Percentiles rank a stretch among this genome's conserved stretches.
phyloP scores from a whole-genome alignment of 2,888 invertebrate species.

The Chaitophorus viminalis region DNA sequence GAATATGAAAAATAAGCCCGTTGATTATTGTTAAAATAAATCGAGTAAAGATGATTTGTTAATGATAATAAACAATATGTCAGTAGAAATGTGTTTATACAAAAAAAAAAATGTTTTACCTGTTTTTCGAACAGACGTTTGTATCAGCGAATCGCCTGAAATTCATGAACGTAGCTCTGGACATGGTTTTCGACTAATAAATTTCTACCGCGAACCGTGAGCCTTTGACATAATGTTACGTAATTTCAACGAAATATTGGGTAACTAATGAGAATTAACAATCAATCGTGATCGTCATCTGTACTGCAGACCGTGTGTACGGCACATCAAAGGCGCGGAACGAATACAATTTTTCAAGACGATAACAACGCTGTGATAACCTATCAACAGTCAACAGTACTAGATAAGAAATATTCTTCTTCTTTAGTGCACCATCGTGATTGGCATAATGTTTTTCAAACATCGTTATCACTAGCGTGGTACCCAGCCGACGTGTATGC shows the following conservation, averaged over 20 bases:
- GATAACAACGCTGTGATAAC: constrained; percentile 4
- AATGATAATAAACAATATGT: neutral
- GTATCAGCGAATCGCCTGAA: neutral
- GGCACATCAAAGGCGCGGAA: neutral
- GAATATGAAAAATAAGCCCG: neutral
- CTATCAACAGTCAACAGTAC: constrained; percentile 12
- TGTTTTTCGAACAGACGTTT: constrained; percentile 28
- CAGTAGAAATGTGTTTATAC: neutral
- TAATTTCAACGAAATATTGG: constrained; percentile 10
- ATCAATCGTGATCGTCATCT: neutral
- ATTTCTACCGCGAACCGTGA: neutral
- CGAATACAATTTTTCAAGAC: neutral
- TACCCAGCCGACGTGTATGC: too few relatives aligned
- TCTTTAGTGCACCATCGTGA: neutral
- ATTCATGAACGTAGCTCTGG: constrained; percentile 23
- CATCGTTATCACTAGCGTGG: neutral
- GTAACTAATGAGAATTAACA: neutral
- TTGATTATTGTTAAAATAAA: neutral
- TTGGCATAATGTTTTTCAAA: too few relatives aligned
- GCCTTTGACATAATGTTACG: constrained; percentile 11
- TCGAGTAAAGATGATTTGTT: neutral
- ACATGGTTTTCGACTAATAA: constrained; percentile 6
- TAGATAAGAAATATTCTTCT: neutral
- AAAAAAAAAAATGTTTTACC: constrained; percentile 62
- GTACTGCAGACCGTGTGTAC: neutral